A percentile compares a stretch with the other conserved stretches of the same genome.
Conservation (phyloP, 2,888 invertebrate genomes). For the Orthonevra nobilis region DNA sequence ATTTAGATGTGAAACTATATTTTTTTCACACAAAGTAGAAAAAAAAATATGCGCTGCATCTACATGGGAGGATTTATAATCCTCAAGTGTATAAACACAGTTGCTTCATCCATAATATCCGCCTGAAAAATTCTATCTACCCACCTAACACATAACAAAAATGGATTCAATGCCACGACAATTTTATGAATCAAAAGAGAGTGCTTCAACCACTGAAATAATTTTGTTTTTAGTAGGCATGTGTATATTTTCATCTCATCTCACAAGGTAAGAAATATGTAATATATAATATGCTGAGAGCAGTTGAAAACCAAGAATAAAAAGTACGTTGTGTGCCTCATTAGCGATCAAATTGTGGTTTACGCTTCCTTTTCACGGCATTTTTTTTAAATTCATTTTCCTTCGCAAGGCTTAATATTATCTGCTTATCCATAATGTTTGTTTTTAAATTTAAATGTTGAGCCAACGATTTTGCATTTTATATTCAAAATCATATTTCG, state of each 20-base stretch:
- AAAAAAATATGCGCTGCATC: no score
- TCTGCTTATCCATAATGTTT: no score
- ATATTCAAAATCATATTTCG: no score
- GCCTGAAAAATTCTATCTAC: slow-evolving; percentile 10
- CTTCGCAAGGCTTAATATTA: no score
- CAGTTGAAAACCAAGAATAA: slow-evolving; percentile 14
- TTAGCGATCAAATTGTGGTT: slow-evolving; percentile 50
- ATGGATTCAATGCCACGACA: slow-evolving; percentile 33
- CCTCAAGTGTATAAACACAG: slow-evolving; percentile 39
- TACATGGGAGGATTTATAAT: slow-evolving; percentile 18
- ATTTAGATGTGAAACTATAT: no score
- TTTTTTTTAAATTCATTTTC: slow-evolving; percentile 12
- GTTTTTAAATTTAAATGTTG: no score
- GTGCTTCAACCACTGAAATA: slow-evolving; percentile 37
- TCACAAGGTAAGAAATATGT: slow-evolving; percentile 28
- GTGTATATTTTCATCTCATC: slow-evolving; percentile 13
- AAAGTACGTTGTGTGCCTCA: slow-evolving; percentile 31
- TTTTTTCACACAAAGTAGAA: no score
- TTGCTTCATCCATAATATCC: slow-evolving; percentile 37
- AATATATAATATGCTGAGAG: slow-evolving; percentile 49
- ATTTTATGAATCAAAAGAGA: slow-evolving; percentile 22
- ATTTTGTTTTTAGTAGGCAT: slow-evolving; percentile 37
- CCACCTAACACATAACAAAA: slow-evolving; percentile 2
- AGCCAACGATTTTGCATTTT: no score
- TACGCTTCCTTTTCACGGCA: slow-evolving; percentile 12